Evolutionary conservation across 35 echinoderm and acorn worm genomes (phyloP).

Genomic region (Ptychodera flava): DNA sequence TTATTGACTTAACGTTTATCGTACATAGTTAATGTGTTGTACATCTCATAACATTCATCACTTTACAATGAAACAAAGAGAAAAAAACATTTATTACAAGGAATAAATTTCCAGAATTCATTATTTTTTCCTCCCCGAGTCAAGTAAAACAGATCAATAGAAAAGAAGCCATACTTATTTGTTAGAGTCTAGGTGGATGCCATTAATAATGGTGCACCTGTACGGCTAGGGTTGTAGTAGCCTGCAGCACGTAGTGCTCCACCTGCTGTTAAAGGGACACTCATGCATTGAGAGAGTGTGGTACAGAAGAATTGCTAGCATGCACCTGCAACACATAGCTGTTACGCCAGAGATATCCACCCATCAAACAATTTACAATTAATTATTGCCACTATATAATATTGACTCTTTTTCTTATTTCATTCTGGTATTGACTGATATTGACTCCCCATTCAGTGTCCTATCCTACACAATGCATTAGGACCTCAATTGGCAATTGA

Average conservation of each 20-base stretch:
- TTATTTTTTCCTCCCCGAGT: too few relatives aligned
- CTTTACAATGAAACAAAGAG: too few relatives aligned
- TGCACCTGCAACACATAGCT: neutral
- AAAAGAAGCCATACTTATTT: neutral
- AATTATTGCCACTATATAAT: neutral
- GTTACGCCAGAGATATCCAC: neutral
- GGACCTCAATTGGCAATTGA: neutral
- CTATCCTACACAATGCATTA: neutral
- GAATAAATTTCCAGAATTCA: too few relatives aligned
- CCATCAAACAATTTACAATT: neutral
- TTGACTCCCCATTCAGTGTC: too few relatives aligned
- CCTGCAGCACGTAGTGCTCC: neutral
- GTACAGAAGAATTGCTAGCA: neutral
- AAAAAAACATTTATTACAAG: too few relatives aligned
- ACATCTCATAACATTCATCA: too few relatives aligned
- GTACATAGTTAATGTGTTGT: too few relatives aligned
- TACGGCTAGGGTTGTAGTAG: neutral
- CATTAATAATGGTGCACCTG: neutral
- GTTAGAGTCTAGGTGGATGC: neutral
- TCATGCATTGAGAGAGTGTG: neutral
- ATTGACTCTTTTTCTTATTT: neutral
- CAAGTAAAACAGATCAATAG: neutral
- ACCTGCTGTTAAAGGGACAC: neutral
- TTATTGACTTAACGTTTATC: too few relatives aligned
- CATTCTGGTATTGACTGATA: neutral